Conservation (phyloP, 2,113 vertebrate species). For the Aramus guarauna region DNA sequence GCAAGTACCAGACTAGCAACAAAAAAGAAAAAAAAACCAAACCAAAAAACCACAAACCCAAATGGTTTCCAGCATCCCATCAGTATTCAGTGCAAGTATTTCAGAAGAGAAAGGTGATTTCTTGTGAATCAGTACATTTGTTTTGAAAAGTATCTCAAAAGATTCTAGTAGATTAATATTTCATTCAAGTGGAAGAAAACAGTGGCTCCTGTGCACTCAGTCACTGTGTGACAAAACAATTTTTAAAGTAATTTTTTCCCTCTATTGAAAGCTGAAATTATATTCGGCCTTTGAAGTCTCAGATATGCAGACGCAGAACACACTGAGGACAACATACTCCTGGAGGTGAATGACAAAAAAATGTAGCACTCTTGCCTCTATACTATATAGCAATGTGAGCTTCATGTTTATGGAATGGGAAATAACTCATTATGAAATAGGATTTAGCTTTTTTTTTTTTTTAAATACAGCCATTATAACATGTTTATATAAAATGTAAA, state of each 20-base stretch:
- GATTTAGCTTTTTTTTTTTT: not conserved
- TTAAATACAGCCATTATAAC: not conserved
- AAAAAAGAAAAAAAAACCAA: not conserved
- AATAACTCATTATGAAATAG: not conserved
- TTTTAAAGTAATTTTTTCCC: not conserved
- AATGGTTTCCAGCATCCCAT: not conserved
- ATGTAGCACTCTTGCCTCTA: not conserved
- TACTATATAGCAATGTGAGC: not conserved
- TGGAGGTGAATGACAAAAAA: not conserved
- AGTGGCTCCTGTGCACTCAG: not conserved
- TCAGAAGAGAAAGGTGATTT: not conserved
- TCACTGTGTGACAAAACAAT: not conserved
- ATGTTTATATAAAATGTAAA: not conserved
- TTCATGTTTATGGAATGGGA: not conserved
- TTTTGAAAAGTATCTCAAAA: constrained; percentile 23
- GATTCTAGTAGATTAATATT: not conserved
- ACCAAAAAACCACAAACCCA: not conserved
- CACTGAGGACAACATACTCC: not conserved
- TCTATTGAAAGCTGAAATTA: not conserved
- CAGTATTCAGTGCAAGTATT: not conserved
- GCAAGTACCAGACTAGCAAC: not conserved
- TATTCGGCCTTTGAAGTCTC: not conserved
- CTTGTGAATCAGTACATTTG: not conserved
- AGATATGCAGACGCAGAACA: not conserved
- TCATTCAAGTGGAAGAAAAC: not conserved